Base-by-base conservation (phyloP, 2,113 vertebrate genomes). In the Alouatta palliata region DNA sequence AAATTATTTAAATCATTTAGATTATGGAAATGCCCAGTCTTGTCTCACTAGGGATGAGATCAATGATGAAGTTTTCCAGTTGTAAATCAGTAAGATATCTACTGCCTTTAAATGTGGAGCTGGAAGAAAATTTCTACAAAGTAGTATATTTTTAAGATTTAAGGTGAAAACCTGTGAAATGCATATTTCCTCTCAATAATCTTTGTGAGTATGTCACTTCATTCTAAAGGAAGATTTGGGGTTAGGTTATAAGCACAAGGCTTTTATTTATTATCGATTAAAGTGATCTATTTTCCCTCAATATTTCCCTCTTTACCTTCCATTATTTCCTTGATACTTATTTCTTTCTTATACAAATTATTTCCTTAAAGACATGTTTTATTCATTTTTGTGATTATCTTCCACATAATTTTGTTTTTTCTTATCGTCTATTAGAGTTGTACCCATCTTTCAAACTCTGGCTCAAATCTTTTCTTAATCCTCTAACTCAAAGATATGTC, bases 151-250 rank as follows among this genome's bases (percentile, higher is more conserved):
- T 85, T 84, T 73, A 86, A 87, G 47, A 87, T 77, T 82, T 23
- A 87, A 75, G 25, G 16, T 12, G 5, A 82, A 83, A 93, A 40
- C 5, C 40, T 45, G 5, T 76, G 32, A 61, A 70, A 58, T 20
- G 10, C 20, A 43, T 77, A 27, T 83, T 49, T 47, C 47, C 5
- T 17, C 21, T 87, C n/a, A 54, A 25, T 43, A 9, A 27, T 86
- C 49, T 92, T n/a, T 43, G 32, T 40, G 0, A 75, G 2, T 10
- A n/a, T 0, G 32, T 3, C 77, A 6, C 32, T 58, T 45, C 73
- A 5, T 82, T 47, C 75, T 4, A 25, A 32, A 58, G n/a, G 75
- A 79, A 87, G 17, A 43, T n/a, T 64, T 1, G 66, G 20, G 5
- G 27, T 84, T 61, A 58, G 17, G 32, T 30, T 49, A 35, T 16